phyloP scores from a whole-genome alignment of 2,888 invertebrate genomes.

The Diarsia brunnea region DNA sequence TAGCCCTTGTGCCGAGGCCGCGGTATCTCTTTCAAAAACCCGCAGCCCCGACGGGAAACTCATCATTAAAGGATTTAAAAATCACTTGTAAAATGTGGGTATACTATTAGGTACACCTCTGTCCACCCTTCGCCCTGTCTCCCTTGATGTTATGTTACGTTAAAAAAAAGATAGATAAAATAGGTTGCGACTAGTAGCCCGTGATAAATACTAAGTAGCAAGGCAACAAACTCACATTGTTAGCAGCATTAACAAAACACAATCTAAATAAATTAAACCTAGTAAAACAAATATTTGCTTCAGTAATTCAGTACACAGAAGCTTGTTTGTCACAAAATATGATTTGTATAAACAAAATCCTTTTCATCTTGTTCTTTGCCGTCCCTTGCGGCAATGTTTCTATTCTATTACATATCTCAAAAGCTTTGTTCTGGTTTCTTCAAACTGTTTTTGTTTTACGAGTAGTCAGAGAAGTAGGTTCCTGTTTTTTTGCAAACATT shows the following conservation, averaged over 20 bases:
- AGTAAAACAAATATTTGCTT: conserved; percentile 44
- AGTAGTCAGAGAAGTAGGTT: conserved; percentile 11
- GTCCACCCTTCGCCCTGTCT: too few relatives aligned
- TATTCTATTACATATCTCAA: conserved; percentile 30
- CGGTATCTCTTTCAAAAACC: too few relatives aligned
- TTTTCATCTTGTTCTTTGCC: conserved; percentile 5
- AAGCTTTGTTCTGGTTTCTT: conserved; percentile 37
- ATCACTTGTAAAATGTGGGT: too few relatives aligned
- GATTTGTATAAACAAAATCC: conserved; percentile 14
- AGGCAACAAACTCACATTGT: background rate
- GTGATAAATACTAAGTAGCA: background rate
- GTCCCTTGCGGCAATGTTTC: conserved; percentile 33
- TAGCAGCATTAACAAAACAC: background rate
- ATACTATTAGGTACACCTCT: too few relatives aligned
- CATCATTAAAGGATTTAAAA: too few relatives aligned
- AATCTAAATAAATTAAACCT: background rate
- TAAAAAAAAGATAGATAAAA: background rate
- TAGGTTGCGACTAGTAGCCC: background rate
- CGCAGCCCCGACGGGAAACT: too few relatives aligned
- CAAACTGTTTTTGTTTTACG: conserved; percentile 12
- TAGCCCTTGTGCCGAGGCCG: too few relatives aligned
- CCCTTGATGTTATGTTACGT: too few relatives aligned
- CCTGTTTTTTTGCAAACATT: background rate
- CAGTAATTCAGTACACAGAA: conserved; percentile 19
- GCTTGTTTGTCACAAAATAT: conserved; percentile 32